Evolutionary conservation across 2,888 invertebrate genomes (phyloP).

Genomic region (Amaurobius ferox): DNA sequence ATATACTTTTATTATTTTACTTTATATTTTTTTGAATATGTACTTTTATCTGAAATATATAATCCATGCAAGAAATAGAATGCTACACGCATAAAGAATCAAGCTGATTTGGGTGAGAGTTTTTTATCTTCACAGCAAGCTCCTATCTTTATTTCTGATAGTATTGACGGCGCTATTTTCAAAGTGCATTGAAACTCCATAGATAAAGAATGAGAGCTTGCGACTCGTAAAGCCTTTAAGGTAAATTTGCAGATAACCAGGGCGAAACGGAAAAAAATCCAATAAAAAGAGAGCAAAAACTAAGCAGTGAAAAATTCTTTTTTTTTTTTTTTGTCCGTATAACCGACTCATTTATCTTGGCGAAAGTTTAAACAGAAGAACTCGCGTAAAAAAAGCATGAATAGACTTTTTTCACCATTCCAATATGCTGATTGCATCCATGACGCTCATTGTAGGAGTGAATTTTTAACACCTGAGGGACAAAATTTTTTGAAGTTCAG

Average conservation of each 20-base stretch:
- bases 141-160: not conserved
- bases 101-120: too few relatives aligned
- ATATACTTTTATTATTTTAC: too few relatives aligned
- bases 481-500: conserved; percentile 51
- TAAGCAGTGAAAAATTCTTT: conserved; percentile 18
- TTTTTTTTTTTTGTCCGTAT: not conserved
- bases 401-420: conserved; percentile 15
- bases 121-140: not conserved
- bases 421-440: conserved; percentile 66
- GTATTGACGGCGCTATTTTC: not conserved
- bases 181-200: conserved; percentile 41
- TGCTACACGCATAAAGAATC: too few relatives aligned
- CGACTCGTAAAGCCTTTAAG: conserved; percentile 29
- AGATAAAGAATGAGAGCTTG: conserved; percentile 3
- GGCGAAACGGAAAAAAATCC: not conserved
- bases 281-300: conserved; percentile 7
- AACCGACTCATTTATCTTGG: not conserved
- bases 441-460: conserved; percentile 25
- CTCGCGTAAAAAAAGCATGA: not conserved
- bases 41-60: too few relatives aligned
- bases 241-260: conserved; percentile 32
- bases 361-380: not conserved
- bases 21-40: too few relatives aligned
- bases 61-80: too few relatives aligned
- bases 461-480: conserved; percentile 47